Evolutionary conservation across 92 coral and sea anemone species (phyloP), one percentile per base, ranked within the genome.

Genomic region (Hydrozoanthus gracilis): DNA sequence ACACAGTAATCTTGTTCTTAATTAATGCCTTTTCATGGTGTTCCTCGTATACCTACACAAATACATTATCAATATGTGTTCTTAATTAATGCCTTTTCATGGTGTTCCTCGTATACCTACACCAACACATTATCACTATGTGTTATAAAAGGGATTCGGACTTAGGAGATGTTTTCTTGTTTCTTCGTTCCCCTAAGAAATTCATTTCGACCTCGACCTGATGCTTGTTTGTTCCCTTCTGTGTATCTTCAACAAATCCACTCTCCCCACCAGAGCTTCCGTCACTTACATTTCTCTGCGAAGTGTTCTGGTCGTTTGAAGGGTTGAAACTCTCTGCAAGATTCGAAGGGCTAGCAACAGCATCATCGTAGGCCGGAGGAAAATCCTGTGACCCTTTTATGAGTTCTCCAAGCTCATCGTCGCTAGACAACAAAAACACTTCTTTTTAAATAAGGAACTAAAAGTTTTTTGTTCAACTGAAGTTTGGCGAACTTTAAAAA

Each of bases 141-240:
- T 27, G 39, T 27, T 68, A 68, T 35, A 68, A 48, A 12, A 68
- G 12, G 1, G 73, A 27, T 48, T 68, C 73, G 73, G 14, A 8
- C 14, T n/a, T 68, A 2, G 4, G 48, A 35, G 18, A 5, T 0
- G 82, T 11, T 50, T 10, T 17, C 16, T 27, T 76, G 20, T 76
- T 56, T 14, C 50, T 54, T 8, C 66, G 66, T 4, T 76, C 18
- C 12, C 62, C 73, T 17, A 47, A 65, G 16, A 17, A 35, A 14
- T 49, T 80, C 85, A 80, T 64, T 27, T 80, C 75, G 49, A 80
- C 61, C 6, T 50, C 74, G n/a, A 65, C 73, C 58, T 80, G 60
- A 11, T 50, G 85, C 10, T 66, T 80, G 49, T 62, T 66, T 49
- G 7, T 55, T 65, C 62, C 20, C 48, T 58, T 80, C 13, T 51